Evolutionary conservation across 2,113 vertebrate genomes (phyloP), one percentile per base, ranked within the genome.

Genomic region (Misgurnus mizolepis): DNA sequence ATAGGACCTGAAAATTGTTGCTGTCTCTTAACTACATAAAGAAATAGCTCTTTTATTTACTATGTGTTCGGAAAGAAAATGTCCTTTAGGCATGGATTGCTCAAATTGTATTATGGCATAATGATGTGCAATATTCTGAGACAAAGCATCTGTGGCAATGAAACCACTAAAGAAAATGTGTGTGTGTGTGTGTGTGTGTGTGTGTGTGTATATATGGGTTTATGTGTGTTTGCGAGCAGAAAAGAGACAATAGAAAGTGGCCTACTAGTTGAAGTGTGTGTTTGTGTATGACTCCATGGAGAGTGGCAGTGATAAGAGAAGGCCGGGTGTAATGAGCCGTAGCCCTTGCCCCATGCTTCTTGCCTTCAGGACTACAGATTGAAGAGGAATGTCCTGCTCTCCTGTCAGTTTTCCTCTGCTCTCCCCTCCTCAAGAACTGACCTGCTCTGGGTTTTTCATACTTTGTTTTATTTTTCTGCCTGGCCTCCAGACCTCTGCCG

Each of bases 301-400:
- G 73, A 80, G 76, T 76, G 68, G 70, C 79, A 81, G 70, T 81
- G 64, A 55, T 81, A 74, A 74, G 64, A 74, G 71, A 81, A 60
- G 47, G 65, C 76, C 43, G 43, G 56, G 81, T 79, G 76, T 79
- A 78, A 83, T 75, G 79, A 80, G 62, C 62, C 50, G 22, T 80
- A 73, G 61, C 67, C 58, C 39, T 22, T 71, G 68, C 62, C 49
- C 61, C 45, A n/a, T 67, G 68, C 47, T 55, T 65, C 15, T 81
- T 61, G 68, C 80, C 85, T 85, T 83, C 83, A 84, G 79, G 27
- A 5, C 75, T 83, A 71, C 85, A 87, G 87, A 73, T 83, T 84
- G 81, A 80, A 85, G 84, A 80, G 41, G 22, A 40, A 56, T 61
- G 27, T 53, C 71, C 62, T 81, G 71, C 53, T 58, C 17, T 67